A percentile compares a stretch with the other conserved stretches of the same genome.
Conservation (phyloP, 1,140 invertebrate species). For the Bombus terrestris region DNA sequence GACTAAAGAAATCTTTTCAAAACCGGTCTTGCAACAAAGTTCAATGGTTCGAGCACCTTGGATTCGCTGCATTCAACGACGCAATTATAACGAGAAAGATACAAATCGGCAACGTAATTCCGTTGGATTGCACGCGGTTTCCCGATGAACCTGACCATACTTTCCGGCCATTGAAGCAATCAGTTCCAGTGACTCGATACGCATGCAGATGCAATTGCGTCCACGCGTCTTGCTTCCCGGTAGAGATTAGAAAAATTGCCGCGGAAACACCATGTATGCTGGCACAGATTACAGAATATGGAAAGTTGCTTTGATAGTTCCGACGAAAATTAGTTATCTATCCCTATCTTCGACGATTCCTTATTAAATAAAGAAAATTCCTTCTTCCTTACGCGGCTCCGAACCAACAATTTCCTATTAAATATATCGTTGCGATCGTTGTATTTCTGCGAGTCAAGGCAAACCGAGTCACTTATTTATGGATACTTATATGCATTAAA, state of each 20-base stretch:
- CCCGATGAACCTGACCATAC: not conserved
- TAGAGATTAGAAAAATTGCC: not conserved
- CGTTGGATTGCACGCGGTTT: slow-evolving; percentile 4
- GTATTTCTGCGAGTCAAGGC: too few species aligned
- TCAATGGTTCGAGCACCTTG: not conserved
- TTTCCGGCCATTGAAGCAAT: slow-evolving; percentile 23
- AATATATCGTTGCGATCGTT: too few species aligned
- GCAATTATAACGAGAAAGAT: slow-evolving; percentile 13
- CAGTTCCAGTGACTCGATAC: slow-evolving; percentile 14
- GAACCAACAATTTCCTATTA: not conserved
- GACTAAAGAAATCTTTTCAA: not conserved
- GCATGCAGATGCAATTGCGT: not conserved
- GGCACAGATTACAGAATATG: not conserved
- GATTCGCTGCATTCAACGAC: not conserved
- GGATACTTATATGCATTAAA: too few species aligned
- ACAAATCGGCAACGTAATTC: slow-evolving; percentile 8
- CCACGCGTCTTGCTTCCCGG: not conserved
- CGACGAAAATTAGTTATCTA: not conserved
- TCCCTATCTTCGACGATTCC: not conserved
- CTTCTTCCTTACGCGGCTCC: too few species aligned
- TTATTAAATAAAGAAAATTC: not conserved
- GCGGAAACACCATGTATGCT: not conserved
- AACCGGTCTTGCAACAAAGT: slow-evolving; percentile 7
- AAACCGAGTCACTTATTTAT: too few species aligned
- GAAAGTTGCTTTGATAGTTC: not conserved